phyloP scores from a whole-genome alignment of 1,140 invertebrate genomes.

The Pomphorhynchus laevis region DNA sequence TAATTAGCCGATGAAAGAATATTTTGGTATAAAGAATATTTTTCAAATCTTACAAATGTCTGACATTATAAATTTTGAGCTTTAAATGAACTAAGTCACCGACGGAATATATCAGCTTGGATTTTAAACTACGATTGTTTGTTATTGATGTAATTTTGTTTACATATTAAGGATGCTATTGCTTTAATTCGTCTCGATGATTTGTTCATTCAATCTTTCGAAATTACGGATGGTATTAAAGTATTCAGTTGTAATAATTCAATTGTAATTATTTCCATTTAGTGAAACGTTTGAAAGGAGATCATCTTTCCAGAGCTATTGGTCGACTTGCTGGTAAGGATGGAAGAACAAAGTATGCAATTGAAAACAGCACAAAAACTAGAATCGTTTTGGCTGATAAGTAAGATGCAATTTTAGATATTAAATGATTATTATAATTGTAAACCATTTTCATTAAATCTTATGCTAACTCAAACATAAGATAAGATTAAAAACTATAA shows the following conservation, averaged over 20 bases:
- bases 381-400: slow-evolving; percentile 75
- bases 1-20: too few relatives aligned
- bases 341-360: slow-evolving; percentile 78
- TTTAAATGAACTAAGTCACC: too few relatives aligned
- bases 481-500: neutral
- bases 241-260: slow-evolving; percentile 1
- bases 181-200: slow-evolving; percentile 73
- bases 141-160: slow-evolving; percentile 5
- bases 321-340: slow-evolving; percentile 80
- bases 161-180: slow-evolving; percentile 34
- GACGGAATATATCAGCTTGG: too few relatives aligned
- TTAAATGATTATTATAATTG: neutral
- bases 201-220: slow-evolving; percentile 77
- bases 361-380: slow-evolving; percentile 94
- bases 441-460: too few relatives aligned
- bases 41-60: too few relatives aligned
- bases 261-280: slow-evolving; percentile 11
- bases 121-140: neutral
- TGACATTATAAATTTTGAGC: too few relatives aligned
- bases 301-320: slow-evolving; percentile 68
- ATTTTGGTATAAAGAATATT: too few relatives aligned
- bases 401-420: slow-evolving; percentile 12
- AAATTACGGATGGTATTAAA: slow-evolving; percentile 42
- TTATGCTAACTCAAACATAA: neutral
- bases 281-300: slow-evolving; percentile 67